phyloP scores from a whole-genome alignment of 2,888 invertebrate genomes.

The Clitarchus hookeri region DNA sequence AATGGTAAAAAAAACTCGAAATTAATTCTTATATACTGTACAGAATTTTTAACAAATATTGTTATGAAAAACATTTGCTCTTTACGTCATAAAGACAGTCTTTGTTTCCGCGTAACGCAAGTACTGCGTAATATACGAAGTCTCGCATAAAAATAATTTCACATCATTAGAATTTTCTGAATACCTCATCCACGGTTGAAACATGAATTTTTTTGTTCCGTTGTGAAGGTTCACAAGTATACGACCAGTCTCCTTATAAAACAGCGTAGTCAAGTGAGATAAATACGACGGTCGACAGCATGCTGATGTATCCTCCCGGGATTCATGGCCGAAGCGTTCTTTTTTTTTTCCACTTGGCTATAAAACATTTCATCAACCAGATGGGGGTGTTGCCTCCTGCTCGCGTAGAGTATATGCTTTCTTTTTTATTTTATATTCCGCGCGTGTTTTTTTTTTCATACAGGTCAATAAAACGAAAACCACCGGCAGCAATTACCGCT shows the following conservation, averaged over 20 bases:
- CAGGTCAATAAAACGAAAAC: neutral
- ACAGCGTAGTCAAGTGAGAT: neutral
- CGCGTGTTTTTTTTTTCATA: neutral
- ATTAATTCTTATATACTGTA: too few relatives aligned
- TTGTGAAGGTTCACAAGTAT: neutral
- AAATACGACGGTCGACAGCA: neutral
- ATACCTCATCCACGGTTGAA: too few relatives aligned
- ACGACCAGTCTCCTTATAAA: neutral
- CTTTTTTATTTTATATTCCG: neutral
- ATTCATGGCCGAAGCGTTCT: neutral
- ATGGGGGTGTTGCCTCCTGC: neutral
- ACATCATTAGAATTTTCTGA: neutral
- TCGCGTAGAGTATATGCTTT: neutral
- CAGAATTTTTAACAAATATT: too few relatives aligned
- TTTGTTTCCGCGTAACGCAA: too few relatives aligned
- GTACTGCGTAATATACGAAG: too few relatives aligned
- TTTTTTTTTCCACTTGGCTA: neutral
- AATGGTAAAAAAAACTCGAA: too few relatives aligned
- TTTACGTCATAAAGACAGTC: too few relatives aligned
- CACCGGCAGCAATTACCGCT: neutral
- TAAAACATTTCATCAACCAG: neutral
- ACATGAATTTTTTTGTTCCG: neutral
- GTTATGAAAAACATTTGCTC: too few relatives aligned
- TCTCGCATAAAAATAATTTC: neutral
- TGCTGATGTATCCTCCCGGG: neutral